Evolutionary conservation across 2,113 vertebrate genomes (phyloP).

Genomic region (Engraulis encrasicolus): DNA sequence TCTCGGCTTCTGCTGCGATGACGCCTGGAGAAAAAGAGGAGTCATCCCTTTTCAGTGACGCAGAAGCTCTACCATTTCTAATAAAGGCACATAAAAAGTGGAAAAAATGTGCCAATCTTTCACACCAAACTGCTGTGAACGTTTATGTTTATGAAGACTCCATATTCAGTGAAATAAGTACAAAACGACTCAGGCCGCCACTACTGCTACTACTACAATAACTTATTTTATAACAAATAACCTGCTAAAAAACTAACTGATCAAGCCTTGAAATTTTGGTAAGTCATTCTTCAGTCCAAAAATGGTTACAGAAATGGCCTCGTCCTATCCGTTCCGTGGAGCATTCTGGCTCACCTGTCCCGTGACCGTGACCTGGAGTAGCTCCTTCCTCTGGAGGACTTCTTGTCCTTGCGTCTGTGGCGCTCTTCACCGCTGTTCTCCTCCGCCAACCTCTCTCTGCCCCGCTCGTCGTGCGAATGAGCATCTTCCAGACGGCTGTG

Average conservation of each 20-base stretch:
- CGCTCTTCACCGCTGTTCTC: conserved; percentile 94
- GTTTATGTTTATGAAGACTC: too few species aligned
- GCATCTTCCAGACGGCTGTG: conserved; percentile 85
- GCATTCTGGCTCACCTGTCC: conserved; percentile 78
- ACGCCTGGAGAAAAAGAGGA: conserved; percentile 72
- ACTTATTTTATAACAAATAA: too few species aligned
- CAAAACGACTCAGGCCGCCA: too few species aligned
- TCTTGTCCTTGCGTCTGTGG: conserved; percentile 89
- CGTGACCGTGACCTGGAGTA: conserved; percentile 90
- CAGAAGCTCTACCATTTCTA: too few species aligned
- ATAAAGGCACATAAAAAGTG: too few species aligned
- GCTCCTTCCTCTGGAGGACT: conserved; percentile 85
- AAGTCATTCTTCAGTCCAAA: too few species aligned
- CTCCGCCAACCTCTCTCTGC: conserved; percentile 85
- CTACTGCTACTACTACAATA: too few species aligned
- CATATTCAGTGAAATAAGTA: too few species aligned
- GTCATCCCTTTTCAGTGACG: too few species aligned
- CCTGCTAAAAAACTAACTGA: too few species aligned
- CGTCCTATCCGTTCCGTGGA: not conserved
- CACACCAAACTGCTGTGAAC: not conserved
- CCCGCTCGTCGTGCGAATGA: conserved; percentile 83
- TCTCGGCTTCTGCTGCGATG: conserved; percentile 92
- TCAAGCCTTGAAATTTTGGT: too few species aligned
- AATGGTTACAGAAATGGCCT: not conserved
- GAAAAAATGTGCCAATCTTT: not conserved